Conservation (phyloP, 2,113 vertebrate genomes). For the Heloderma charlesbogerti region DNA sequence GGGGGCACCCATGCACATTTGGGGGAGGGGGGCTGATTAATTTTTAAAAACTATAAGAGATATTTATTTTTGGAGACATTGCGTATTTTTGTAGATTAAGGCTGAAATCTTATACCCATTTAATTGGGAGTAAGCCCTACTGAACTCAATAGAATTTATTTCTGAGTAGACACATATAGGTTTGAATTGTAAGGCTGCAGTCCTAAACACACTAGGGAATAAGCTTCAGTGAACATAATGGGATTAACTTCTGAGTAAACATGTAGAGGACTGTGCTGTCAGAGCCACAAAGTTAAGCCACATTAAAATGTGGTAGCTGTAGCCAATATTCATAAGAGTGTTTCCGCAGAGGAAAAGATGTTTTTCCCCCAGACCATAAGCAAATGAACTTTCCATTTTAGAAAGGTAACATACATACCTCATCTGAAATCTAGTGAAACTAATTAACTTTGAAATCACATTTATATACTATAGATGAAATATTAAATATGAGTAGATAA, state of each 20-base stretch:
- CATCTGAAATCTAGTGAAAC: constrained; percentile 21
- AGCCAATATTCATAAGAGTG: constrained; percentile 70
- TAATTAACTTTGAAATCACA: constrained; percentile 20
- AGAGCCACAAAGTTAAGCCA: constrained; percentile 62
- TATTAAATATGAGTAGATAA: constrained; percentile 43
- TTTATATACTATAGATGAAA: constrained; percentile 4
- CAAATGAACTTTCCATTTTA: constrained; percentile 42
- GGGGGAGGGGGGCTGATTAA: constrained; percentile 25
- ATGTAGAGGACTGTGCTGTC: not conserved
- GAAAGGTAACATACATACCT: constrained; percentile 31
- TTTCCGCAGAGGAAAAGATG: constrained; percentile 75
- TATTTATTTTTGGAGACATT: constrained; percentile 56
- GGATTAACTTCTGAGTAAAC: not conserved
- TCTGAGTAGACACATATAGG: not conserved
- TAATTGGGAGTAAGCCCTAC: not conserved
- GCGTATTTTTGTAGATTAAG: constrained; percentile 48
- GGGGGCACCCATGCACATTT: constrained; percentile 6
- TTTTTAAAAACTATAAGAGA: constrained; percentile 47
- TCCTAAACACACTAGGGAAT: not conserved
- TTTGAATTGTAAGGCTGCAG: constrained; percentile 4
- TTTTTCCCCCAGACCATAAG: constrained; percentile 31
- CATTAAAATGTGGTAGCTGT: constrained; percentile 67
- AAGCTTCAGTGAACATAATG: not conserved
- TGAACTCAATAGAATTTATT: not conserved
- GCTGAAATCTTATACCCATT: not conserved